Evolutionary conservation across 2,113 vertebrate species (phyloP).

Genomic region (Engystomops pustulosus): DNA sequence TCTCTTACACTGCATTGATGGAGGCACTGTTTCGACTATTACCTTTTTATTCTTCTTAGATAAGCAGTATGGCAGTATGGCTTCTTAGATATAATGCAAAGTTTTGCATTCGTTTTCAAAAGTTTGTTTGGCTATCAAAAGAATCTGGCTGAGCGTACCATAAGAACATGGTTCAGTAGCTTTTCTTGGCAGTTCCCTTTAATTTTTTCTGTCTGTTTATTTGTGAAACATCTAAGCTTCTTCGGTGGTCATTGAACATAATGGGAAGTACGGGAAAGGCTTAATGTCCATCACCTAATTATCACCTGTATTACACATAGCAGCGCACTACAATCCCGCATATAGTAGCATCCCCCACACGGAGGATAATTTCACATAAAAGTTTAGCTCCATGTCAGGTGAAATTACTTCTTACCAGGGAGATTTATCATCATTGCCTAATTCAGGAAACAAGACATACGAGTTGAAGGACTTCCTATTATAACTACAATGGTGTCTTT

Average conservation of each 20-base stretch:
- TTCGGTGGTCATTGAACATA: background rate
- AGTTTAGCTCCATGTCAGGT: background rate
- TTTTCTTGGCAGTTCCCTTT: background rate
- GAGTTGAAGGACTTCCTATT: background rate
- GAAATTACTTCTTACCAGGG: background rate
- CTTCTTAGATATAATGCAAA: background rate
- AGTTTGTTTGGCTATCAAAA: background rate
- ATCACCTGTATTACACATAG: background rate
- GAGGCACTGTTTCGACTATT: too few species aligned
- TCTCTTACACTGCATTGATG: too few species aligned
- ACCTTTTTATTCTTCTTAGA: too few species aligned
- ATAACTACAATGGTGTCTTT: background rate
- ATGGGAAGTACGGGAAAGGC: background rate
- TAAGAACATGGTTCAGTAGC: background rate
- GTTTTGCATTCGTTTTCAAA: background rate
- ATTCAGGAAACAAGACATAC: background rate
- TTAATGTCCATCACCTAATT: background rate
- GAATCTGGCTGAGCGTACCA: background rate
- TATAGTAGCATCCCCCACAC: background rate
- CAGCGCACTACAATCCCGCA: background rate
- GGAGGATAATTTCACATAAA: constrained; percentile 5
- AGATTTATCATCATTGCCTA: background rate
- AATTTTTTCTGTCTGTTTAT: background rate
- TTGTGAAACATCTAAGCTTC: background rate
- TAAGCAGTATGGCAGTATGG: background rate